Base-by-base conservation (phyloP, 2,113 vertebrate genomes). In the Lophotis ruficrista region DNA sequence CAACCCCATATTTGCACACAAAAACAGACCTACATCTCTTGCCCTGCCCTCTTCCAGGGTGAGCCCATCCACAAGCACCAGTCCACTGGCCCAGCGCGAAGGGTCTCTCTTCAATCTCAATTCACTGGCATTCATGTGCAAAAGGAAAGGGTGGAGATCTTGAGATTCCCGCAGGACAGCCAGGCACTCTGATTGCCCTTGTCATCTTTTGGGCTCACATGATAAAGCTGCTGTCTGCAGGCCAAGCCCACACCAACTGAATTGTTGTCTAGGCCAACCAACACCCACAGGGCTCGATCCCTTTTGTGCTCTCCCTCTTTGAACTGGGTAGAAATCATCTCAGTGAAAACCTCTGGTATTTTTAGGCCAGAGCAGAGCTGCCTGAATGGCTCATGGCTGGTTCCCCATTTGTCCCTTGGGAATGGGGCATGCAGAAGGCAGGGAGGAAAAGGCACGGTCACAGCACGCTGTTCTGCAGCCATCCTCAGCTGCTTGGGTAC, bases 231-330 rank as follows among this genome's bases (percentile, higher is more conserved):
- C 75, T 85, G 87, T 88, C 84, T 76, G 58, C 75, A 61, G 41
- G 72, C 28, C 58, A 62, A 57, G 54, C 14, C 62, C 66, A 58
- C 2, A 37, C 53, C 93, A 93, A 57, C 18, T 50, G 78, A 94
- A 94, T 58, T 80, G 60, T 76, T 89, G 54, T 88, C 70, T 85
- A 38, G 51, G 81, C 77, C 60, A 84, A 75, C 35, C 56, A 89
- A 71, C 35, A 41, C 56, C 87, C 93, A 82, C 33, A 50, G 83
- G 81, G 30, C 35, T 69, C 65, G 71, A 72, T 72, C 77, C 33
- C 53, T 89, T 94, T 96, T 94, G 73, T 91, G 69, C 47, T 95
- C 65, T 85, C n/a, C 37, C 65, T 87, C 84, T 95, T 89, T 95
- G 87, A 89, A 76, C 61, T 28, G 75, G 20, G 62, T 54, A 90